A percentile compares a stretch with the other conserved stretches of the same genome.
Evolutionary conservation across 1,140 invertebrate species (phyloP).

Genomic region (Ostrea edulis): DNA sequence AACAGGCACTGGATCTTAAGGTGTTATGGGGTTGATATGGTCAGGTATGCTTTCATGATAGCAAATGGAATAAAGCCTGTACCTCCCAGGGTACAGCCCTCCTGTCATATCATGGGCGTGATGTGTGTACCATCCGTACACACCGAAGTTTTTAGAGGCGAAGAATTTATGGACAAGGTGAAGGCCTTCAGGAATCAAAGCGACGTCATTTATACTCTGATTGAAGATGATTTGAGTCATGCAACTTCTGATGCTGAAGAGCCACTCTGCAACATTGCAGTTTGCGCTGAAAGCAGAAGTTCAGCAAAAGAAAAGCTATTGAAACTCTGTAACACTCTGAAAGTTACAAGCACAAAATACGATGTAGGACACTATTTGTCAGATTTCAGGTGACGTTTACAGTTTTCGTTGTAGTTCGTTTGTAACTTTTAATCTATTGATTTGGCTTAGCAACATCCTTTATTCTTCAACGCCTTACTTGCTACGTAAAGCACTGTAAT

Average conservation of each 20-base stretch:
- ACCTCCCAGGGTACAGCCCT: conserved; percentile 9
- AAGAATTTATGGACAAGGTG: not conserved
- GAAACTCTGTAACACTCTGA: conserved; percentile 47
- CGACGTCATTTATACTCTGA: conserved; percentile 50
- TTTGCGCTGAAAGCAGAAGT: conserved; percentile 18
- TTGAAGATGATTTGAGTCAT: conserved; percentile 26
- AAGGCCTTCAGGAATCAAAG: conserved; percentile 41
- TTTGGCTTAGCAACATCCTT: no score
- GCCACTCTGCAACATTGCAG: conserved; percentile 62
- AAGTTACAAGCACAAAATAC: conserved; percentile 53
- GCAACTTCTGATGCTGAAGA: conserved; percentile 43
- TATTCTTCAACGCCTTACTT: no score
- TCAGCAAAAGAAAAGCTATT: conserved; percentile 56
- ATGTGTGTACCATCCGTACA: conserved; percentile 66
- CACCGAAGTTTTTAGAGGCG: conserved; percentile 15
- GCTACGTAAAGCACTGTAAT: no score
- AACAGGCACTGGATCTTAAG: conserved; percentile 63
- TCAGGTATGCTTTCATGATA: conserved; percentile 57
- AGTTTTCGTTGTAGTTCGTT: no score
- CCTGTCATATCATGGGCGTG: conserved; percentile 59
- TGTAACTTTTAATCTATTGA: no score
- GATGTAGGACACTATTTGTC: conserved; percentile 55
- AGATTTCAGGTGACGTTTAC: conserved; percentile 39
- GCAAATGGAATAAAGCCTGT: conserved; percentile 60
- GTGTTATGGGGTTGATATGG: conserved; percentile 61